Evolutionary conservation across 2,797 vertebrate species (phyloP), one percentile per base, ranked within the genome.

Genomic region (Hippocampus kuda): DNA sequence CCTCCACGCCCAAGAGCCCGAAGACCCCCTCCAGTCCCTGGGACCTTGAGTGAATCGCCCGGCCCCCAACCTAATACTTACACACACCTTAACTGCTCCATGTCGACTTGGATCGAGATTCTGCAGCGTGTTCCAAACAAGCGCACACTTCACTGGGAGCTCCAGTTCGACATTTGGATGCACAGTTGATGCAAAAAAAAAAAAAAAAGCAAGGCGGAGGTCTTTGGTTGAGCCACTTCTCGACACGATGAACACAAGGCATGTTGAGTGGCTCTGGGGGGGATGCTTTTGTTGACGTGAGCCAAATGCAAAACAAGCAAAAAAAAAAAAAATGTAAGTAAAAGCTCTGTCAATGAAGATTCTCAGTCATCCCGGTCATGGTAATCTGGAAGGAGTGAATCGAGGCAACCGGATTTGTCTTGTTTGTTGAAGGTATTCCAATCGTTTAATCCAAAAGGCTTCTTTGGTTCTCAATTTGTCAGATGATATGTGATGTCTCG

Each of bases 1-100:
- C 91, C 87, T 88, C 90, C 34, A 86, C 86, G 86, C 85, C 86
- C 0, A 90, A 92, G 91, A 91, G 89, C 85, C 89, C 89, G 84
- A 86, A 89, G 90, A 91, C 87, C 85, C 89, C 91, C 63, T 56
- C 72, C 72, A 90, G 82, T 88, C 91, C 91, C 67, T 92, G 92
- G 92, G 87, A 91, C 88, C 90, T 92, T 88, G 91, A 92, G 87
- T 93, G 91, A 93, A 88, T 83, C 83, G 27, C 59, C 53, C n/a
- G 53, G n/a, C n/a, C 53, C 53, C 80, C 83, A 68, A 70, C 79
- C 79, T 82, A 81, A 80, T 81, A 87, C 87, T 81, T 77, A 78
- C 80, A 71, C 76, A 67, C 38, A 59, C 81, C 80, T 73, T 79
- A 77, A 78, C 75, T 79, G 69, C 74, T 83, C 78, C 83, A 72